phyloP scores from a whole-genome alignment of 2,113 vertebrate genomes.

The Nothoprocta pentlandii region DNA sequence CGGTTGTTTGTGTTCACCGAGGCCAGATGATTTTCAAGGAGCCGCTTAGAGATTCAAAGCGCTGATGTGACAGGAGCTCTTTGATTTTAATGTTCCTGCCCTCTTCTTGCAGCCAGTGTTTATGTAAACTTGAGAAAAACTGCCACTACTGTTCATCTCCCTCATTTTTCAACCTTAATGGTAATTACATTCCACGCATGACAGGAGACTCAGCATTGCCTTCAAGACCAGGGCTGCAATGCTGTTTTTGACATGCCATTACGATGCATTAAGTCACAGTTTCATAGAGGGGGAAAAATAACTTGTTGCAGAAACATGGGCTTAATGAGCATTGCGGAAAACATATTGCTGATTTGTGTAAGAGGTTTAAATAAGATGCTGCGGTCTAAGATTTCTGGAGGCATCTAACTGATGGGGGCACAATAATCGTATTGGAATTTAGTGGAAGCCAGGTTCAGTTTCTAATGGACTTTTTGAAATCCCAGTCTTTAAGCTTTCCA shows the following conservation, averaged over 20 bases:
- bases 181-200: constrained; percentile 81
- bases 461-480: not conserved
- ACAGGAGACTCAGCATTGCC: constrained; percentile 67
- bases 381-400: not conserved
- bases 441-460: not conserved
- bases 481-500: not conserved
- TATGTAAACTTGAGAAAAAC: constrained; percentile 83
- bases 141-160: constrained; percentile 80
- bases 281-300: not conserved
- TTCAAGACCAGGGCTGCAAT: constrained; percentile 15
- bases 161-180: constrained; percentile 85
- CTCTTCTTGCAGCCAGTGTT: constrained; percentile 76
- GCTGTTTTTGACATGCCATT: constrained; percentile 51
- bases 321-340: not conserved
- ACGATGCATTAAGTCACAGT: constrained; percentile 19
- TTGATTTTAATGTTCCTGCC: constrained; percentile 79
- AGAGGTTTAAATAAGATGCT: not conserved
- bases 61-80: constrained; percentile 78
- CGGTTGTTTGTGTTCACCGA: constrained; percentile 77
- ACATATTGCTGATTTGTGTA: not conserved
- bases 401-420: not conserved
- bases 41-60: constrained; percentile 79
- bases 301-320: not conserved
- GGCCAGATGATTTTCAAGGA: constrained; percentile 81
- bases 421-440: not conserved